Base-by-base conservation (phyloP, 2,888 invertebrate species). In the Pedicia rivosa region DNA sequence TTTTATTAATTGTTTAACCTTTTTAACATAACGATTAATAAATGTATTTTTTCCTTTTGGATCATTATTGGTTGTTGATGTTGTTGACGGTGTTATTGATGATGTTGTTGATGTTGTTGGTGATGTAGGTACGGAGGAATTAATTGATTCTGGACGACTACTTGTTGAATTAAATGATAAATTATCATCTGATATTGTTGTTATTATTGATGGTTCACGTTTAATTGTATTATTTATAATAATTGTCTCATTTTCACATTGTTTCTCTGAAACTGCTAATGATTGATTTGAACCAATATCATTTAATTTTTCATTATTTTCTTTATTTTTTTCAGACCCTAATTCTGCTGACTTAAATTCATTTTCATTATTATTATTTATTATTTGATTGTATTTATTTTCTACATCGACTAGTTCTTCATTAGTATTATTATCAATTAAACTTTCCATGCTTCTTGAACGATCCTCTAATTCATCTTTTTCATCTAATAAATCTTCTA, bases 1-100 rank as follows among this genome's bases (percentile, higher is more conserved):
- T 54, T 63, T 63, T 44, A 73, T 79, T 56, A 81, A 67, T 64
- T 78, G 76, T 66, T 78, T 73, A 61, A 81, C 77, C 72, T 81
- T 81, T 64, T 78, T 80, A 49, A 81, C 78, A 62, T 80, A 81
- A 58, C 77, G 69, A 68, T 84, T 83, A 74, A 86, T 79, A 58
- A 86, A 83, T 60, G 82, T 83, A 55, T 75, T 74, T 59, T 75
- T 77, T 52, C 74, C 67, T 57, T 78, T 77, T 7, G 67, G 69
- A 50, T 71, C 71, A 36, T 65, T 67, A 19, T 19, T 31, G 33
- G 42, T 41, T 43, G 36, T 42, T 34, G 44, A 41, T 39, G 44
- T 44, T 40, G 44, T 47, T 14, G 47, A 48, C 38, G 47, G 38
- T 39, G 46, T 41, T 9, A 38, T 40, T 15, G 22, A 9, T 2